Evolutionary conservation across 2,113 vertebrate species (phyloP).

Genomic region (Papio anubis): DNA sequence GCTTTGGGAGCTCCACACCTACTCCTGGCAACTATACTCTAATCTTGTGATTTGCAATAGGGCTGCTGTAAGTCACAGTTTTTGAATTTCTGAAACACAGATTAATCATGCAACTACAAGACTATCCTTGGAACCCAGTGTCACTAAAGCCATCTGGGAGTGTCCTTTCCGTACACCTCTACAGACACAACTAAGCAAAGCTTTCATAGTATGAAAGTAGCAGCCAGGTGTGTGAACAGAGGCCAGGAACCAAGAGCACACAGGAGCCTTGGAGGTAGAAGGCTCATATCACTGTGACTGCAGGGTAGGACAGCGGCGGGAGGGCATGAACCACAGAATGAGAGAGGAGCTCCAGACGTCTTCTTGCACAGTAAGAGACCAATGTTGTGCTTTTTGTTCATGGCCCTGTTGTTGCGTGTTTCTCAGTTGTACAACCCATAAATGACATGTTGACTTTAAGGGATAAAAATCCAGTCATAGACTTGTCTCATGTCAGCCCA

Average conservation of each 20-base stretch:
- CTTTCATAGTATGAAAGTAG: accelerated
- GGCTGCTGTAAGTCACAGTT: not conserved
- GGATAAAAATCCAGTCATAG: not conserved
- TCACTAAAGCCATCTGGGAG: no score
- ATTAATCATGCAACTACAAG: accelerated
- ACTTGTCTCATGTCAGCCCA: accelerated
- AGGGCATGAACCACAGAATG: accelerated
- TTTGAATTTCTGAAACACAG: not conserved
- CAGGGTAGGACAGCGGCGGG: accelerated
- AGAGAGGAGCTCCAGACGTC: accelerated
- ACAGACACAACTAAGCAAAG: not conserved
- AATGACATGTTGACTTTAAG: not conserved
- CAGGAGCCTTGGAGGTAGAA: not conserved
- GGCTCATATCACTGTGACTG: accelerated
- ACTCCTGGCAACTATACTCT: accelerated
- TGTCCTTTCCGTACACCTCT: not conserved
- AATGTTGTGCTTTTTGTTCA: accelerated
- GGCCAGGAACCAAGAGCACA: not conserved
- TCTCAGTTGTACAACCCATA: accelerated
- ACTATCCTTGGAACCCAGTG: not conserved
- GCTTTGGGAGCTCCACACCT: accelerated
- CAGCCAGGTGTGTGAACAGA: not conserved
- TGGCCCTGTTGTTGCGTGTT: accelerated
- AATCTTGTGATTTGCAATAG: accelerated
- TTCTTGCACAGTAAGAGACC: not conserved